Conservation (phyloP, 2,797 vertebrate species). For the Hipposideros larvatus region DNA sequence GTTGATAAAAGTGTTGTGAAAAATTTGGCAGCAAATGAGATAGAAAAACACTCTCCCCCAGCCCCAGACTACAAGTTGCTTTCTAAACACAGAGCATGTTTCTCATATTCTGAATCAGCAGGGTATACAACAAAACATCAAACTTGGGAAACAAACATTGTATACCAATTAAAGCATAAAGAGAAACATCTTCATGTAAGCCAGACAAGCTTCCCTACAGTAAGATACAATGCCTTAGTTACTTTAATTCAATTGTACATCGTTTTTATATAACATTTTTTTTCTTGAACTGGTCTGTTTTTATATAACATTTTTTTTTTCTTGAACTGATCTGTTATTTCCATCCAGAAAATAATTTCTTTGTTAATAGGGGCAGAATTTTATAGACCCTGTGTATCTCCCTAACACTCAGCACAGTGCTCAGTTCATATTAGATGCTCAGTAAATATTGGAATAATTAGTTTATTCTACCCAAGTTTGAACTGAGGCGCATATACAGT, state of each 20-base stretch:
- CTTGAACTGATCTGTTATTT: background rate
- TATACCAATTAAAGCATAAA: slow-evolving; percentile 23
- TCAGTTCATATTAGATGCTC: background rate
- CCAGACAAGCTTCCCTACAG: background rate
- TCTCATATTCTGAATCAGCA: slow-evolving; percentile 55
- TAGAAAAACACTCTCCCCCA: background rate
- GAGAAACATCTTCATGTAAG: slow-evolving; percentile 18
- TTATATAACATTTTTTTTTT: too few relatives aligned
- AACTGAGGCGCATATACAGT: background rate
- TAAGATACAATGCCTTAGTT: background rate
- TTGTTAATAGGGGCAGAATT: background rate
- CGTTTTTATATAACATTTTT: background rate
- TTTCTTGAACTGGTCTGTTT: background rate
- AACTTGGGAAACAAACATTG: background rate
- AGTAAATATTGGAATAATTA: background rate
- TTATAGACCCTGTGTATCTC: background rate
- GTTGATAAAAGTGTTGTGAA: background rate
- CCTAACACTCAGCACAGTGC: background rate
- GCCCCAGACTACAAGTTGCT: background rate
- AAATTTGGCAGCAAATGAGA: background rate
- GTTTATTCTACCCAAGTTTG: background rate
- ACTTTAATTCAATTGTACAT: background rate
- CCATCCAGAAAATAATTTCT: background rate
- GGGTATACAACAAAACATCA: slow-evolving; percentile 40
- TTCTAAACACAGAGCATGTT: slow-evolving; percentile 53